Percentiles rank a stretch among this genome's conserved stretches.
These are phyloP conservation scores for Taenioides sp. DNA, from an alignment of 2,797 vertebrate species.

Conservation along the genomic window DNA sequence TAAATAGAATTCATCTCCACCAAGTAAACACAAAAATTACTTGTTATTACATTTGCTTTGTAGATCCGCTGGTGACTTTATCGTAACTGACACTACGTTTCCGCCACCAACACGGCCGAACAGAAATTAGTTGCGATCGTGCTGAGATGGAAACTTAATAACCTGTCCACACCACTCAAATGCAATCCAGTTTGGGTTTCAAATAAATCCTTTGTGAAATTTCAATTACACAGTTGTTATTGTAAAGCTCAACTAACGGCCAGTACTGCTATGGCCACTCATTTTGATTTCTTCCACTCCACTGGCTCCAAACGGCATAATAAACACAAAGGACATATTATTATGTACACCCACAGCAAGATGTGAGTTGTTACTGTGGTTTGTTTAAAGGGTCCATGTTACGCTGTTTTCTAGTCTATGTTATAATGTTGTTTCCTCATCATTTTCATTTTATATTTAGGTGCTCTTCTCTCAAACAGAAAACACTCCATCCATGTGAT, in stretches of 20 bases:
- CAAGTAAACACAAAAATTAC: slow-evolving; percentile 28
- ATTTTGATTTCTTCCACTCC: slow-evolving; percentile 46
- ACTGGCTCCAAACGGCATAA: slow-evolving; percentile 20
- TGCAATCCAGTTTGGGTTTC: slow-evolving; percentile 44
- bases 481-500: too few species aligned
- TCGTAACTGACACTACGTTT: slow-evolving; percentile 63
- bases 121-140: slow-evolving; percentile 56
- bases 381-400: too few species aligned
- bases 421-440: too few species aligned
- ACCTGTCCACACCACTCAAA: slow-evolving; percentile 66
- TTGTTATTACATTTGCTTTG: slow-evolving; percentile 11
- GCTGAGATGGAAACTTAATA: slow-evolving; percentile 68
- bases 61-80: slow-evolving; percentile 36
- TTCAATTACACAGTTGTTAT: slow-evolving; percentile 62
- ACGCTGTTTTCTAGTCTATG: too few species aligned
- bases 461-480: too few species aligned
- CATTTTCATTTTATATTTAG: too few species aligned
- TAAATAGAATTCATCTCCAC: not conserved
- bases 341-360: not conserved
- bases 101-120: slow-evolving; percentile 47
- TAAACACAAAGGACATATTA: not conserved
- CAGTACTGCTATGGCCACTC: slow-evolving; percentile 16
- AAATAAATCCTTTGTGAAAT: slow-evolving; percentile 68
- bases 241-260: slow-evolving; percentile 24
- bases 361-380: too few species aligned